Evolutionary conservation across 1,140 invertebrate species (phyloP).

Genomic region (Hylyphantes graminicola): DNA sequence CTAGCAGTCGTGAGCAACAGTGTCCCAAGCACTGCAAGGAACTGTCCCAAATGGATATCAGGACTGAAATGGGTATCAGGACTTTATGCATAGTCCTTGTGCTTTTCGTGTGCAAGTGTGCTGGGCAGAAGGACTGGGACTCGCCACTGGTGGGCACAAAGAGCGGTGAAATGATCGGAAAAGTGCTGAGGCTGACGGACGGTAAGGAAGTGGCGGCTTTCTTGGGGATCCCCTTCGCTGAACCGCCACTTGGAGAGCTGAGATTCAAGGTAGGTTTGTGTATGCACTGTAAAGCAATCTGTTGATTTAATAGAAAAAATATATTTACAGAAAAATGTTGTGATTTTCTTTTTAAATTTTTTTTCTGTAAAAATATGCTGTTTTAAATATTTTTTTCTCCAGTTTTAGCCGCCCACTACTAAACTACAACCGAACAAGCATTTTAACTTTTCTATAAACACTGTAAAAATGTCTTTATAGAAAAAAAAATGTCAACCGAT

Average conservation of each 20-base stretch:
- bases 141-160: conserved; percentile 7
- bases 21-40: not conserved
- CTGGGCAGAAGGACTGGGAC: not conserved
- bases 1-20: not conserved
- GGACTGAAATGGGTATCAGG: not conserved
- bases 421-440: not conserved
- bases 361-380: not conserved
- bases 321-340: not conserved
- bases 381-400: not conserved
- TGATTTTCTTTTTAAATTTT: not conserved
- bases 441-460: not conserved
- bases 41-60: not conserved
- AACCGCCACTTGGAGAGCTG: conserved; percentile 78
- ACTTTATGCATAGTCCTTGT: not conserved
- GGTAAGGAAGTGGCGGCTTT: conserved; percentile 67
- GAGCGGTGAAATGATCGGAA: conserved; percentile 16
- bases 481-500: too few species aligned
- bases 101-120: not conserved
- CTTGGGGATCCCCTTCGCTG: conserved; percentile 83
- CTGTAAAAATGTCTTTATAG: too few species aligned
- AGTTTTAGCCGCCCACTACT: not conserved
- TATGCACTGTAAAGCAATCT: not conserved
- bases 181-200: conserved; percentile 34
- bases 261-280: conserved; percentile 70
- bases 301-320: not conserved